Conservation (phyloP, 2,113 vertebrate species). For the Heterocephalus glaber region DNA sequence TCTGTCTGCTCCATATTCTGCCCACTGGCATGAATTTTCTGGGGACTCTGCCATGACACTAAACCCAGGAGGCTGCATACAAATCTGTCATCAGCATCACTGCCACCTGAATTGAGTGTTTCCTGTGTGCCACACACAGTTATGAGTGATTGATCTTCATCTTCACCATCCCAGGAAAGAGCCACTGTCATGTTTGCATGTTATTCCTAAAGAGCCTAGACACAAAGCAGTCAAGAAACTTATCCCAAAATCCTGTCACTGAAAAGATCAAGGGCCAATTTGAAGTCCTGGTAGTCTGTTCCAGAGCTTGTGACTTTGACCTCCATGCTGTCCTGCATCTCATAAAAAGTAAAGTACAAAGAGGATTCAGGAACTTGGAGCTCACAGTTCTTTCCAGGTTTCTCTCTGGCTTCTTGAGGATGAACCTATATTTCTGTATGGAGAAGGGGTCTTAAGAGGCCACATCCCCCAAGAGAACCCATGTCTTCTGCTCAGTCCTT, state of each 20-base stretch:
- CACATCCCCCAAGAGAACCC: not conserved
- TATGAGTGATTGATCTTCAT: not conserved
- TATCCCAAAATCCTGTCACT: not conserved
- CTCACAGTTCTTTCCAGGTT: not conserved
- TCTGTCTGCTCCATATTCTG: constrained; percentile 50
- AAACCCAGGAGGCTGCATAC: not conserved
- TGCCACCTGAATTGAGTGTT: not conserved
- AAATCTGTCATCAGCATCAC: not conserved
- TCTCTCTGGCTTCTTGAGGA: not conserved
- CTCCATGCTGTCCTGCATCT: not conserved
- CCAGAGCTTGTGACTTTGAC: not conserved
- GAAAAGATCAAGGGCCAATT: not conserved
- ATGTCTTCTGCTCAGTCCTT: not conserved
- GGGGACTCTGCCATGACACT: constrained; percentile 15
- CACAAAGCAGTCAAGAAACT: not conserved
- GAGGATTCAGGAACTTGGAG: not conserved
- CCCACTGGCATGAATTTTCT: not conserved
- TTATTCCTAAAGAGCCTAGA: not conserved
- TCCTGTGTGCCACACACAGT: not conserved
- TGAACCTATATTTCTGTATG: not conserved
- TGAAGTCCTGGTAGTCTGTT: not conserved
- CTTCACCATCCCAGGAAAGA: not conserved
- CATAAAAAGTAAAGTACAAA: not conserved
- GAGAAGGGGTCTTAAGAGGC: not conserved
- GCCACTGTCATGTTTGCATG: not conserved